A percentile compares a stretch with the other conserved stretches of the same genome.
These are phyloP conservation scores for Bombus confusus DNA, from an alignment of 1,140 invertebrate genomes.

Conservation along the genomic window DNA sequence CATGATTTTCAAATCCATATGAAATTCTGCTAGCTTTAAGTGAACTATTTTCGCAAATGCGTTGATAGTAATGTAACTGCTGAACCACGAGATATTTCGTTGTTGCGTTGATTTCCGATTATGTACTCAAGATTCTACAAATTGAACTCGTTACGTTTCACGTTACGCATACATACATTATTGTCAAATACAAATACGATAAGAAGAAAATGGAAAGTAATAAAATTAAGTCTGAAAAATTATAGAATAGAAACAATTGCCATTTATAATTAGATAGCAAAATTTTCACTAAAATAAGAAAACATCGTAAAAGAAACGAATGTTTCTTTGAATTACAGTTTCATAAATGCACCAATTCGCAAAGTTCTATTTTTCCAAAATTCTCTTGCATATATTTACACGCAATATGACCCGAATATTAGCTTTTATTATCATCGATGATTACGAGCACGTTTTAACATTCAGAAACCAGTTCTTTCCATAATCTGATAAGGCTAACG, in stretches of 20 bases:
- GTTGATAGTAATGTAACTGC: neutral
- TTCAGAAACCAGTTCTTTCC: neutral
- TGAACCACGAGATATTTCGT: neutral
- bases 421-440: neutral
- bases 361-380: neutral
- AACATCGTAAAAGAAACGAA: neutral
- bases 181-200: neutral
- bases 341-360: neutral
- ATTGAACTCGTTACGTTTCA: neutral
- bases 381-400: neutral
- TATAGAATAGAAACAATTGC: neutral
- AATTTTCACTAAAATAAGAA: neutral
- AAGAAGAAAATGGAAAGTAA: too few species aligned
- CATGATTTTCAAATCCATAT: neutral
- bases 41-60: neutral
- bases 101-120: neutral
- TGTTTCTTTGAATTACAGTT: neutral
- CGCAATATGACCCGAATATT: neutral
- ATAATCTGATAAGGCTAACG: neutral
- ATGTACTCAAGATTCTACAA: neutral
- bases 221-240: neutral
- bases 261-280: neutral
- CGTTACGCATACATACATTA: neutral
- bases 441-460: neutral
- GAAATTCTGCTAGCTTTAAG: neutral